phyloP scores from a whole-genome alignment of 2,888 invertebrate genomes.

The Drosophila silvestris region DNA sequence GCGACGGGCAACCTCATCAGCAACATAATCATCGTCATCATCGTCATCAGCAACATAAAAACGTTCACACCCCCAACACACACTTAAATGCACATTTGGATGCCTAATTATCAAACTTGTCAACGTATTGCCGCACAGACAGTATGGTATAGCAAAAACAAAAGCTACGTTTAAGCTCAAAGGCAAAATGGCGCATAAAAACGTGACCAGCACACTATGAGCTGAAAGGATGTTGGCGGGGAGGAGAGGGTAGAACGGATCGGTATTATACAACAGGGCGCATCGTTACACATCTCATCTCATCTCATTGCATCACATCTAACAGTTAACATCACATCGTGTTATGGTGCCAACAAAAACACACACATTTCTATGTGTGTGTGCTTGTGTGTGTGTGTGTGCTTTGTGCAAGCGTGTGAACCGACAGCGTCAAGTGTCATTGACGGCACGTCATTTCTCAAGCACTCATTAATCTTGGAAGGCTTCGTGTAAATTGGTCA shows the following conservation, averaged over 20 bases:
- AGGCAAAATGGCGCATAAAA: conserved; percentile 53
- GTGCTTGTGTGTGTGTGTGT: conserved; percentile 10
- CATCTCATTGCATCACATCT: conserved; percentile 47
- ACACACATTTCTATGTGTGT: conserved; percentile 5
- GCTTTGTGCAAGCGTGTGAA: conserved; percentile 13
- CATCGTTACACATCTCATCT: conserved; percentile 29
- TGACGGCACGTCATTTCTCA: conserved; percentile 73
- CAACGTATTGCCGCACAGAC: conserved; percentile 48
- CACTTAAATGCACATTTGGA: conserved; percentile 66
- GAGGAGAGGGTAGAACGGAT: background rate
- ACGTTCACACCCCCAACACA: conserved; percentile 27
- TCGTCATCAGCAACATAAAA: conserved; percentile 35
- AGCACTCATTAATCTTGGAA: conserved; percentile 73
- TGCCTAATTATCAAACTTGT: conserved; percentile 70
- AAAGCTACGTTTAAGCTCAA: conserved; percentile 21
- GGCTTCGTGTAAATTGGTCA: conserved; percentile 46
- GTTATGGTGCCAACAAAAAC: conserved; percentile 51
- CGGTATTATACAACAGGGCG: conserved; percentile 14
- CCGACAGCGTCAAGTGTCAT: conserved; percentile 65
- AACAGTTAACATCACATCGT: conserved; percentile 39
- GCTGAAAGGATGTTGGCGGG: background rate
- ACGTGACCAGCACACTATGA: conserved; percentile 65
- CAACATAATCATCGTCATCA: conserved; percentile 16
- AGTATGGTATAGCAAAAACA: background rate
- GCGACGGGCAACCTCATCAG: conserved; percentile 7